Percentiles rank a stretch among this genome's conserved stretches.
Conservation (phyloP, 2,888 invertebrate genomes). For the Drosophila kambysellisi region DNA sequence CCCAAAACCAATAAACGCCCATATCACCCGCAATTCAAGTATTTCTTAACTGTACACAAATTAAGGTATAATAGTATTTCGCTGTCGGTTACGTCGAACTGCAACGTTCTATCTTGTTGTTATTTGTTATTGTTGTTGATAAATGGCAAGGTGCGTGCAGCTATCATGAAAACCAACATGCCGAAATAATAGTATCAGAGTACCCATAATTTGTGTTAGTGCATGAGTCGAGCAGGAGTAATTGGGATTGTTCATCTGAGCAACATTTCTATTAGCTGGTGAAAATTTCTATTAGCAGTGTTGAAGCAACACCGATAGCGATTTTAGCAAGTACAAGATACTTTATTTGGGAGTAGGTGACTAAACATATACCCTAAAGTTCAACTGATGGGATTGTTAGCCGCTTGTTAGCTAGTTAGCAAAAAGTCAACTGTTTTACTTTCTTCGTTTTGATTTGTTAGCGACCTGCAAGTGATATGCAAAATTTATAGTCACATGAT, state of each 20-base stretch:
- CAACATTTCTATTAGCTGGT: slow-evolving; percentile 55
- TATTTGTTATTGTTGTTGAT: slow-evolving; percentile 7
- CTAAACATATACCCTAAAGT: background rate
- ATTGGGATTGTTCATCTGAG: slow-evolving; percentile 49
- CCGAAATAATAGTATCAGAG: slow-evolving; percentile 47
- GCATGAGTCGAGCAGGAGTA: slow-evolving; percentile 21
- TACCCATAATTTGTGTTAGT: slow-evolving; percentile 12
- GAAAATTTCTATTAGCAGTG: slow-evolving; percentile 47
- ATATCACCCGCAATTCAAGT: no score
- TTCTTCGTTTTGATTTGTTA: background rate
- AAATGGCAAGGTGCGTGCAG: slow-evolving; percentile 21
- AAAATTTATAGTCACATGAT: background rate
- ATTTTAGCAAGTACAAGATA: background rate
- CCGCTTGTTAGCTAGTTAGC: background rate
- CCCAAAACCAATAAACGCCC: no score
- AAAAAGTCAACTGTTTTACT: background rate
- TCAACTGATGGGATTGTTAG: background rate
- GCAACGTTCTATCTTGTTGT: no score
- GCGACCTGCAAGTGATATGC: background rate
- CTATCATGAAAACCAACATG: slow-evolving; percentile 50
- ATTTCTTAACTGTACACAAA: no score
- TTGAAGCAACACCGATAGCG: slow-evolving; percentile 21
- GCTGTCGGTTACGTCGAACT: no score
- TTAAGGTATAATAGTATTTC: no score
- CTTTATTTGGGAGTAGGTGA: background rate